A percentile compares a stretch with the other conserved stretches of the same genome.
phyloP scores from a whole-genome alignment of 2,113 vertebrate species.

The Oryctolagus cuniculus region DNA sequence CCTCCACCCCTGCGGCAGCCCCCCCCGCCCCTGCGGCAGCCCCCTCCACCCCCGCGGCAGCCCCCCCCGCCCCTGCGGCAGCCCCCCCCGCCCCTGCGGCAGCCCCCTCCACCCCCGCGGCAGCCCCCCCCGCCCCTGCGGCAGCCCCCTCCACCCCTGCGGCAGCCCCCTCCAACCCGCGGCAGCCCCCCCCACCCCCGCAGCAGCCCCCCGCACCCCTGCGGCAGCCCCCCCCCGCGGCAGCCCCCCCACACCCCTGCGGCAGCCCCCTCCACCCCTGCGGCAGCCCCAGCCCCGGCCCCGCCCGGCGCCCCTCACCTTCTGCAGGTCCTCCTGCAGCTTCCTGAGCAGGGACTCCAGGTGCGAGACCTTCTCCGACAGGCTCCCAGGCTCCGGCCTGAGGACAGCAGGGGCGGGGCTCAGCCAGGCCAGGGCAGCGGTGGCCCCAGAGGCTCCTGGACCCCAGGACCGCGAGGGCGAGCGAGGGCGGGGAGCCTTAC shows the following conservation, averaged over 20 bases:
- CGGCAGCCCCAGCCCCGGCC: background rate
- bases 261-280: background rate
- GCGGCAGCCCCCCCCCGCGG: too few relatives aligned
- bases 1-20: too few relatives aligned
- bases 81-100: too few relatives aligned
- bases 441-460: background rate
- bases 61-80: too few relatives aligned
- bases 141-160: too few relatives aligned
- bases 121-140: too few relatives aligned
- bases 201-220: too few relatives aligned
- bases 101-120: too few relatives aligned
- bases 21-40: background rate
- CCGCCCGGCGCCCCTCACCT: slow-evolving; percentile 86
- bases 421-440: background rate
- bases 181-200: too few relatives aligned
- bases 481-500: slow-evolving; percentile 47
- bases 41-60: too few relatives aligned
- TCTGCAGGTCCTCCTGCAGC: slow-evolving; percentile 94
- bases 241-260: background rate
- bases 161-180: too few relatives aligned
- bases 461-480: background rate
- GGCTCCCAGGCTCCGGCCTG: slow-evolving; percentile 83
- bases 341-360: slow-evolving; percentile 94
- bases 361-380: slow-evolving; percentile 94
- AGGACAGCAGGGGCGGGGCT: background rate